Conservation (phyloP, 2,888 invertebrate species). For the Brachyopa scutellaris region DNA sequence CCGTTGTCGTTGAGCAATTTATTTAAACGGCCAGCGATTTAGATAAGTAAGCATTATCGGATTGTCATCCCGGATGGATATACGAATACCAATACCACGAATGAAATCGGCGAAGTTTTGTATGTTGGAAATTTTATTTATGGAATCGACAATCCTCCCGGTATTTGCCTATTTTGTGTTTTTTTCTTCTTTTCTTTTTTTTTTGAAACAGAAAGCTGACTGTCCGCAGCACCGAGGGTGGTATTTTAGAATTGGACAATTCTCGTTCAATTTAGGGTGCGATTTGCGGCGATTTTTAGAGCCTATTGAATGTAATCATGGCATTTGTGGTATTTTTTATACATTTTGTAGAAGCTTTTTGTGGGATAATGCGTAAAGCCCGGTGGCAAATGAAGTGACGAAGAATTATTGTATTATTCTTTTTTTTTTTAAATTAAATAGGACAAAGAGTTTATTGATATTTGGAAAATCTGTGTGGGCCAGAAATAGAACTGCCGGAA, state of each 20-base stretch:
- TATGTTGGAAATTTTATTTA: conserved; percentile 46
- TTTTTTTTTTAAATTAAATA: too few relatives aligned
- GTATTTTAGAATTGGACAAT: conserved; percentile 1
- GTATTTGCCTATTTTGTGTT: too few relatives aligned
- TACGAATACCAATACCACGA: too few relatives aligned
- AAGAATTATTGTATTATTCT: too few relatives aligned
- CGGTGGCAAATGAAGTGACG: background rate
- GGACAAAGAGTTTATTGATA: too few relatives aligned
- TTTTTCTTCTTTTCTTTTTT: background rate
- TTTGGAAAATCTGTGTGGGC: too few relatives aligned
- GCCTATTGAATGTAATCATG: conserved; percentile 18
- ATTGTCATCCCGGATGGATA: conserved; percentile 50
- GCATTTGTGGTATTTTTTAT: background rate
- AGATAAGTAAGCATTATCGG: conserved; percentile 62
- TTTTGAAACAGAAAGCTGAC: background rate
- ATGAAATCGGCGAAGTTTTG: conserved; percentile 38
- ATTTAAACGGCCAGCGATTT: conserved; percentile 52
- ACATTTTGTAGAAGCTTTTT: background rate
- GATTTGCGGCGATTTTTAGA: conserved; percentile 27
- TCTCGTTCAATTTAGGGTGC: conserved; percentile 12
- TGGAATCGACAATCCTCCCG: conserved; percentile 20
- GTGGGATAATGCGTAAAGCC: background rate
- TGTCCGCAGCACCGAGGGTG: background rate
- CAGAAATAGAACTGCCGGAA: too few relatives aligned
- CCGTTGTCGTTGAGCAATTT: conserved; percentile 32